Percentiles rank a stretch among this genome's conserved stretches.
These are phyloP conservation scores for Aphaenogaster floridana DNA, from an alignment of 1,140 invertebrate genomes.

Conservation along the genomic window DNA sequence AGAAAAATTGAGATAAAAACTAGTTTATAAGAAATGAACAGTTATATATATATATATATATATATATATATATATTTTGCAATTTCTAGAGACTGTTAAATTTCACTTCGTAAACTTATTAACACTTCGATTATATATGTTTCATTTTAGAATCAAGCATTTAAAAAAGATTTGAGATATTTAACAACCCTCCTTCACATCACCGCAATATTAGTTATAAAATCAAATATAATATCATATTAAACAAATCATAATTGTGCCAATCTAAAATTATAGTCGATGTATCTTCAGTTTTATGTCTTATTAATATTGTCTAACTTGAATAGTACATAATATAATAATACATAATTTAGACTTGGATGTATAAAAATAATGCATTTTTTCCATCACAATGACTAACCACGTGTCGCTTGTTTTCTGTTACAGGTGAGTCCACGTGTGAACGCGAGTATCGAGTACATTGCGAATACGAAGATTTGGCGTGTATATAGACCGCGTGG, in stretches of 20 bases:
- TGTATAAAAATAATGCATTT: background rate
- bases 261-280: background rate
- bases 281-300: background rate
- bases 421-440: slow-evolving; percentile 73
- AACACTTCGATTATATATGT: background rate
- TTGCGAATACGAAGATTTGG: background rate
- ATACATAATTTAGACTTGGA: background rate
- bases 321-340: background rate
- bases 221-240: slow-evolving; percentile 9
- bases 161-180: slow-evolving; percentile 6
- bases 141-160: background rate
- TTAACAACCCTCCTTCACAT: background rate
- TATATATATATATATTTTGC: background rate
- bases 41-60: background rate
- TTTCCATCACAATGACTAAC: slow-evolving; percentile 37
- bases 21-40: background rate
- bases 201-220: background rate
- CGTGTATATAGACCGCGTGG: background rate
- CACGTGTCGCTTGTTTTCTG: slow-evolving; percentile 61
- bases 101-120: background rate
- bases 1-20: background rate
- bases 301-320: background rate
- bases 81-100: background rate
- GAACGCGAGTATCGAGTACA: background rate
- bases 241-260: background rate